Evolutionary conservation across 1,140 invertebrate species (phyloP), one percentile per base, ranked within the genome.

Genomic region (Drosophila ogumai): DNA sequence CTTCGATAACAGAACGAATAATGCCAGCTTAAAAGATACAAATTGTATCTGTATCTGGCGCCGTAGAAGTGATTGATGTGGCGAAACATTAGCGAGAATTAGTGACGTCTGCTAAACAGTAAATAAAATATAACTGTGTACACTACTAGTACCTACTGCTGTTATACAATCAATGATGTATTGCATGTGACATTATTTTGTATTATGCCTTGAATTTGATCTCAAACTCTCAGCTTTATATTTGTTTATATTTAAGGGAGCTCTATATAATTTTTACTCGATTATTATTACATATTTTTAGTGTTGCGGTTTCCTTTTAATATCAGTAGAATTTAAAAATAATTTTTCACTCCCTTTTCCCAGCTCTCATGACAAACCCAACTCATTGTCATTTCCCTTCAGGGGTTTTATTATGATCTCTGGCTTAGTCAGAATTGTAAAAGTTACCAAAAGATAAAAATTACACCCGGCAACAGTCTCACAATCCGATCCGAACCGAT

Each of bases 391-490:
- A 28, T 28, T 28, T 6, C 25, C 25, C 25, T 0, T 5, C 0
- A 28, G 25, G 5, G 25, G 25, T 28, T 28, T 28, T 28, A 28
- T 28, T 28, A 28, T 28, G 25, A 25, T 47, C 13, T 47, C 7
- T 8, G 22, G 13, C 5, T 47, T 28, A 66, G 41, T 50, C 41
- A 43, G 61, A 28, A 40, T 34, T 41, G 47, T 67, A 43, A 44
- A 66, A 38, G 0, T 32, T 34, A 46, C 58, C 32, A n/a, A 38
- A 31, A 61, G 58, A 17, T n/a, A 63, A 17, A 64, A 32, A 19
- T 46, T 10, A 38, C 47, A 47, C 63, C 63, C 38, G 32, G 63
- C 66, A 69, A 69, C 66, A 69, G 28, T 49, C 25, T 9, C 9
- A 32, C 13, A 28, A 28, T 19, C 38, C 7, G 12, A 64, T 32